Evolutionary conservation across 1,140 invertebrate genomes (phyloP), one percentile per base, ranked within the genome.

Genomic region (Centruroides vittatus): DNA sequence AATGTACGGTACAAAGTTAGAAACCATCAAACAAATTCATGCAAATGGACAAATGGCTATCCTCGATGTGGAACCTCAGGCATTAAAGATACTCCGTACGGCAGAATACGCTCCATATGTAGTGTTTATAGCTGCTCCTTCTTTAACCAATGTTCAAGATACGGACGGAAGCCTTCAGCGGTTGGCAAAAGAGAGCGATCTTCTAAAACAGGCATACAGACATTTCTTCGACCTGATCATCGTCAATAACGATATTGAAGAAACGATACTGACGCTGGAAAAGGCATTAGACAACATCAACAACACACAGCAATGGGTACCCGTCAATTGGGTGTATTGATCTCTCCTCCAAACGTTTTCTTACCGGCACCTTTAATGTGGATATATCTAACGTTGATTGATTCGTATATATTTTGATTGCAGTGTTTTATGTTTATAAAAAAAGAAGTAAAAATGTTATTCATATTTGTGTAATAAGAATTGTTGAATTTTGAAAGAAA

Each of bases 171-270:
- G 93, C 70, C 77, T 99, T 70, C 94, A 99, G 75, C 81, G 91
- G 60, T 78, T 99, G 61, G 88, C 90, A n/a, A 92, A 91, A 70
- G 95, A 98, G 74, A 98, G 93, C 41, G 93, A 98, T 67, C 84
- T 94, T 73, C 78, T 99, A 58, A 86, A 91, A 57, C 89, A 93
- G 71, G 89, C 93, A 46, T 99, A 98, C 77, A 93, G 94, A 35
- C 95, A 98, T 75, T 93, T 92, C 75, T 98, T 99, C 78, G 96
- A 99, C 75, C 78, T 98, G 75, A 93, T 90, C 53, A 95, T 99
- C 70, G 88, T 98, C 34, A 99, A 99, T 80, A 98, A 98, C 79
- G 95, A 99, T 77, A 98, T 99, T 65, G 94, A 98, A 72, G 94
- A 98, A 75, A 98, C 96, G 47, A 96, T 98, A 69, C 82, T 83